Evolutionary conservation across 2,797 vertebrate genomes (phyloP).

Genomic region (Megaceryle alcyon): DNA sequence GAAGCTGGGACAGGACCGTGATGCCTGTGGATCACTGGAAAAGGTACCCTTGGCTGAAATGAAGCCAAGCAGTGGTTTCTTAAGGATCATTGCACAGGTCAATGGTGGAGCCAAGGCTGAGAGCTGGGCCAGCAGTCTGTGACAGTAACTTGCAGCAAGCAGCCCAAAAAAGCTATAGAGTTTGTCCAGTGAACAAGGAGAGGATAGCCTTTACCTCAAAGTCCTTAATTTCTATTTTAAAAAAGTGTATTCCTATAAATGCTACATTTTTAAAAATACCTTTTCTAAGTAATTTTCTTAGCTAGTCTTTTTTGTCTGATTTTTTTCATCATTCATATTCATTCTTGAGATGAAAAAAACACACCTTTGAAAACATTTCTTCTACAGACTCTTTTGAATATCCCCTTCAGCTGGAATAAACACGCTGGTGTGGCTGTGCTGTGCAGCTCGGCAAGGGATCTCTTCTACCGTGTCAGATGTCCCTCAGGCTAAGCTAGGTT

Average conservation of each 20-base stretch:
- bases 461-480: not conserved
- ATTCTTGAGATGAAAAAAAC: not conserved
- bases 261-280: not conserved
- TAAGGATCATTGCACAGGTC: not conserved
- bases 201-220: not conserved
- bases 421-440: not conserved
- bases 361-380: not conserved
- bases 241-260: not conserved
- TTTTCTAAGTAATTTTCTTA: not conserved
- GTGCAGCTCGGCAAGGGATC: not conserved
- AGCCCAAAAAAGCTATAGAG: not conserved
- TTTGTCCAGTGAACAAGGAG: not conserved
- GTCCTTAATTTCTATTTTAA: not conserved
- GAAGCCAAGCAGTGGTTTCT: not conserved
- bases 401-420: not conserved
- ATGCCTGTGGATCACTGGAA: not conserved
- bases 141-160: not conserved
- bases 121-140: not conserved
- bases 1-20: not conserved
- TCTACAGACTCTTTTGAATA: not conserved
- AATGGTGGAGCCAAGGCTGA: not conserved
- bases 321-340: not conserved
- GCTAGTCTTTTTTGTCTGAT: not conserved
- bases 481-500: not conserved
- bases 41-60: not conserved